A percentile compares a stretch with the other conserved stretches of the same genome.
These are phyloP conservation scores for Agrenia bidenticulata DNA, from an alignment of 2,888 invertebrate species.

Conservation along the genomic window DNA sequence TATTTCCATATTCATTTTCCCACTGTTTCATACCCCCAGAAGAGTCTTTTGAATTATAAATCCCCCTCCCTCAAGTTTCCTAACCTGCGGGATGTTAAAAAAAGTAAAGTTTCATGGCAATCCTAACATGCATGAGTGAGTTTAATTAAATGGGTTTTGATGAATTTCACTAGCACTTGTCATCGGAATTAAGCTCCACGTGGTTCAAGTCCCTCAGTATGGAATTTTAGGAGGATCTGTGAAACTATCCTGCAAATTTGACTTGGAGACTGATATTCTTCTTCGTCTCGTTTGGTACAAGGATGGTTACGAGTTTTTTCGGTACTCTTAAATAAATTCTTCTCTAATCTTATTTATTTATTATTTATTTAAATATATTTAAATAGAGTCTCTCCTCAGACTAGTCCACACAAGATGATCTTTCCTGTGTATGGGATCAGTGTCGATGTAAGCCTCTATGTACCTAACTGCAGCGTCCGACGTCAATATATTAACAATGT, in stretches of 20 bases:
- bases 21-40: slow-evolving; percentile 3
- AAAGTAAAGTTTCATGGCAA: neutral
- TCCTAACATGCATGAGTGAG: neutral
- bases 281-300: slow-evolving; percentile 42
- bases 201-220: slow-evolving; percentile 36
- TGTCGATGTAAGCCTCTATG: slow-evolving; percentile 13
- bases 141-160: slow-evolving; percentile 12
- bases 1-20: slow-evolving; percentile 15
- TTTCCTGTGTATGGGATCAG: neutral
- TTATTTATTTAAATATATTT: too few species aligned
- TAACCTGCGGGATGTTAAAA: neutral
- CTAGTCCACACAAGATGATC: neutral
- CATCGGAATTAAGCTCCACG: slow-evolving; percentile 39
- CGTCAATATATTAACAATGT: too few species aligned
- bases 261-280: slow-evolving; percentile 36
- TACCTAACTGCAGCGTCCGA: too few species aligned
- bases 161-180: slow-evolving; percentile 22
- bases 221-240: slow-evolving; percentile 32
- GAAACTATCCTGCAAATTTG: slow-evolving; percentile 35
- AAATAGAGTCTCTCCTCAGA: slow-evolving; percentile 8
- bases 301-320: slow-evolving; percentile 35
- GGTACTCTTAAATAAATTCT: too few species aligned
- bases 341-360: too few species aligned
- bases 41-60: slow-evolving; percentile 8
- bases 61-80: neutral